These are phyloP conservation scores for Drosophila histrio DNA, from an alignment of 2,888 invertebrate genomes.

Conservation along the genomic window DNA sequence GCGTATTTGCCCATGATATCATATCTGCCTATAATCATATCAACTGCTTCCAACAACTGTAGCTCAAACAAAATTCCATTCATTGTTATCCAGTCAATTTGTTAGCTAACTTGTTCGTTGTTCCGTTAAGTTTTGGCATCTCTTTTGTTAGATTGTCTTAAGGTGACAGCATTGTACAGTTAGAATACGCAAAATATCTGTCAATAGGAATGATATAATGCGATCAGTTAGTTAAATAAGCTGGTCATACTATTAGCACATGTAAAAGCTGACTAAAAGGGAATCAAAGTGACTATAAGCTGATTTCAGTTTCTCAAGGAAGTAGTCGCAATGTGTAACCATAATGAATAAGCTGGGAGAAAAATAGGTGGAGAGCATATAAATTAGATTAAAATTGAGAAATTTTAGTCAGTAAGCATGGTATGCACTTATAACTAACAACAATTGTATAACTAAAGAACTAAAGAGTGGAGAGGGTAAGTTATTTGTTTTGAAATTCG, in stretches of 20 bases:
- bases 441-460: too few relatives aligned
- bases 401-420: too few relatives aligned
- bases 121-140: not conserved
- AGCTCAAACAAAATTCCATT: not conserved
- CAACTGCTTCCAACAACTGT: not conserved
- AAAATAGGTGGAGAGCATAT: too few relatives aligned
- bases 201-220: constrained; percentile 2
- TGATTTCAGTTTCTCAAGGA: not conserved
- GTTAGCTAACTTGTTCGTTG: not conserved
- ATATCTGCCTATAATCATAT: not conserved
- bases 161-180: not conserved
- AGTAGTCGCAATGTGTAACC: too few relatives aligned
- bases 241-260: not conserved
- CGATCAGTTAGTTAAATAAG: not conserved
- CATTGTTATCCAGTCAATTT: not conserved
- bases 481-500: too few relatives aligned
- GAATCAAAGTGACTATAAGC: not conserved
- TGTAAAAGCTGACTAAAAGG: not conserved
- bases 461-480: too few relatives aligned
- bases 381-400: too few relatives aligned
- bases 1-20: constrained; percentile 3
- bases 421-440: too few relatives aligned
- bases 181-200: not conserved
- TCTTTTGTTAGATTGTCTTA: not conserved
- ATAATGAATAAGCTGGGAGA: too few relatives aligned